Conservation (phyloP, 2,797 vertebrate species). For the Moxostoma hubbsi region DNA sequence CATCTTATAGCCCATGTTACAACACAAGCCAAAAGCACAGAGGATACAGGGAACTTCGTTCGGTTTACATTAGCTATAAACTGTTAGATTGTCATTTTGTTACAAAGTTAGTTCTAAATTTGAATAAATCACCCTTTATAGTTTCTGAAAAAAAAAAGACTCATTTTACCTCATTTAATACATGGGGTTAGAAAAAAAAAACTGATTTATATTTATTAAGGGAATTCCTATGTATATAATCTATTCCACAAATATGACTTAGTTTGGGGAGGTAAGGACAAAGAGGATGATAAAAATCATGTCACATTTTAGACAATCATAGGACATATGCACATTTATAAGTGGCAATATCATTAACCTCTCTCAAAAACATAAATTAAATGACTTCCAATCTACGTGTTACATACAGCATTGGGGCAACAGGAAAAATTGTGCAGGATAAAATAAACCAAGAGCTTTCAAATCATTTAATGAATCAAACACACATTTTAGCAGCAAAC, state of each 20-base stretch:
- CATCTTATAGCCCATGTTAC: slow-evolving; percentile 14
- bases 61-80: slow-evolving; percentile 48
- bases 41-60: slow-evolving; percentile 20
- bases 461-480: slow-evolving; percentile 53
- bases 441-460: slow-evolving; percentile 32
- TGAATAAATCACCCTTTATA: slow-evolving; percentile 59
- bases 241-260: slow-evolving; percentile 72
- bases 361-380: slow-evolving; percentile 64
- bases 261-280: slow-evolving; percentile 70
- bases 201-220: slow-evolving; percentile 54
- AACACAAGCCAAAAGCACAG: slow-evolving; percentile 23
- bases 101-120: slow-evolving; percentile 55
- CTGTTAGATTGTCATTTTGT: slow-evolving; percentile 77
- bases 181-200: slow-evolving; percentile 33
- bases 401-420: slow-evolving; percentile 68
- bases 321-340: slow-evolving; percentile 65
- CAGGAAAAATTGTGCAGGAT: neutral
- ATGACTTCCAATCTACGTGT: slow-evolving; percentile 59
- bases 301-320: slow-evolving; percentile 64
- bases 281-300: slow-evolving; percentile 65
- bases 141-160: slow-evolving; percentile 47
- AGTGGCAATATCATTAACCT: slow-evolving; percentile 63
- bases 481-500: slow-evolving; percentile 72
- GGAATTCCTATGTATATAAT: slow-evolving; percentile 71
- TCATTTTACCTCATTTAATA: slow-evolving; percentile 42